A percentile compares a stretch with the other conserved stretches of the same genome.
These are phyloP conservation scores for Clepsis dumicolana DNA, from an alignment of 2,888 invertebrate genomes.

Conservation along the genomic window DNA sequence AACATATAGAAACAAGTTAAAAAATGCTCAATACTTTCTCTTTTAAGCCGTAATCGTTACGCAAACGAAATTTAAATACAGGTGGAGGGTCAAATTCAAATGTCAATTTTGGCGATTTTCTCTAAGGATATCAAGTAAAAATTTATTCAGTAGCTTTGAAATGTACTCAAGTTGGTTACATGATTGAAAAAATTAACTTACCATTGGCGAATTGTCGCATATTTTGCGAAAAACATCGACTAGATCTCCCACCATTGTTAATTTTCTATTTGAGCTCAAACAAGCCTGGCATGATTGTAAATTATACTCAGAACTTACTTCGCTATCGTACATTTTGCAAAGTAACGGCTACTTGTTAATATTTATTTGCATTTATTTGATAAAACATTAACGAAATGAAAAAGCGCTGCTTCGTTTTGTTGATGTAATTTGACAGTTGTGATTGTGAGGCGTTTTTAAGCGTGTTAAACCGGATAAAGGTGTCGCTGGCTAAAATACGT, in stretches of 20 bases:
- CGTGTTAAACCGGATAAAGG: neutral
- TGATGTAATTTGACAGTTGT: conserved; percentile 13
- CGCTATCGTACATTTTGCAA: conserved; percentile 32
- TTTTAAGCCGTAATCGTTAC: neutral
- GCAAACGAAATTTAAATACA: neutral
- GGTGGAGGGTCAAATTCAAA: neutral
- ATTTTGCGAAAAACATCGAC: conserved; percentile 30
- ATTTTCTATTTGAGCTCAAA: conserved; percentile 24
- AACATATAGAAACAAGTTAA: neutral
- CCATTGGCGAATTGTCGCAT: conserved; percentile 30
- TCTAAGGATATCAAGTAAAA: neutral
- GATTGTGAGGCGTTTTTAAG: conserved; percentile 10
- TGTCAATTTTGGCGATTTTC: neutral
- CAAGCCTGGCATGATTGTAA: conserved; percentile 26
- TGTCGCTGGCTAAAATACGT: neutral
- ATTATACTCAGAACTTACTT: conserved; percentile 26
- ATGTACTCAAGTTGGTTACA: conserved; percentile 1
- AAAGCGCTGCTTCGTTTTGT: conserved; percentile 18
- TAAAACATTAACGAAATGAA: conserved; percentile 6
- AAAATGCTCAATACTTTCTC: conserved; percentile 13
- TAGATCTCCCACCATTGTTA: conserved; percentile 29
- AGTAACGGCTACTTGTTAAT: neutral
- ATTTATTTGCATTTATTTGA: conserved; percentile 9
- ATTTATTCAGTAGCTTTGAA: neutral
- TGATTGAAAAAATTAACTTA: conserved; percentile 6